A percentile compares a stretch with the other conserved stretches of the same genome.
Evolutionary conservation across 2,113 vertebrate species (phyloP).

Genomic region (Sinocyclocheilus anophthalmus): DNA sequence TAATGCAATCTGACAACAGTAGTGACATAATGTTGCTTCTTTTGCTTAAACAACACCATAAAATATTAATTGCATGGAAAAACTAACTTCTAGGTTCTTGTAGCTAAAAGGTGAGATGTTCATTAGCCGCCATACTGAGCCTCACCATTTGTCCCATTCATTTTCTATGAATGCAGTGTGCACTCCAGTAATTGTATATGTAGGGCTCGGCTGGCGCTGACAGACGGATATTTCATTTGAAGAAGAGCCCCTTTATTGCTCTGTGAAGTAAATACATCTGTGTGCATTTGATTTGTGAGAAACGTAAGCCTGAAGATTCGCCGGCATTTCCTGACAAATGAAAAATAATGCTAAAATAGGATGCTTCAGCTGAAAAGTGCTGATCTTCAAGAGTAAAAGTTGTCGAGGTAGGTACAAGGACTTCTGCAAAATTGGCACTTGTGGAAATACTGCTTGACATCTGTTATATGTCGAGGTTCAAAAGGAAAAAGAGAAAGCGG

Average conservation of each 20-base stretch:
- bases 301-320: slow-evolving; percentile 10
- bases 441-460: slow-evolving; percentile 33
- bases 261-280: slow-evolving; percentile 12
- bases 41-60: not conserved
- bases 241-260: slow-evolving; percentile 38
- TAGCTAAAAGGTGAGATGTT: no score
- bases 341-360: not conserved
- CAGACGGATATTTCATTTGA: slow-evolving; percentile 26
- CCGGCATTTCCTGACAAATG: slow-evolving; percentile 8
- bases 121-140: no score
- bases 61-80: no score
- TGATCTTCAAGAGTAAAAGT: slow-evolving; percentile 16
- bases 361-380: slow-evolving; percentile 14
- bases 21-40: not conserved
- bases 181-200: not conserved
- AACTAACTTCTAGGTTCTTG: no score
- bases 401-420: slow-evolving; percentile 23
- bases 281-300: slow-evolving; percentile 31
- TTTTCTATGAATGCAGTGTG: not conserved
- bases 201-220: slow-evolving; percentile 28
- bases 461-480: not conserved
- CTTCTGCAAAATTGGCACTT: slow-evolving; percentile 41
- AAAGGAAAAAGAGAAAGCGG: not conserved
- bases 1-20: not conserved
- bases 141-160: not conserved